Evolutionary conservation across 2,113 vertebrate genomes (phyloP).

Genomic region (Turnix velox): DNA sequence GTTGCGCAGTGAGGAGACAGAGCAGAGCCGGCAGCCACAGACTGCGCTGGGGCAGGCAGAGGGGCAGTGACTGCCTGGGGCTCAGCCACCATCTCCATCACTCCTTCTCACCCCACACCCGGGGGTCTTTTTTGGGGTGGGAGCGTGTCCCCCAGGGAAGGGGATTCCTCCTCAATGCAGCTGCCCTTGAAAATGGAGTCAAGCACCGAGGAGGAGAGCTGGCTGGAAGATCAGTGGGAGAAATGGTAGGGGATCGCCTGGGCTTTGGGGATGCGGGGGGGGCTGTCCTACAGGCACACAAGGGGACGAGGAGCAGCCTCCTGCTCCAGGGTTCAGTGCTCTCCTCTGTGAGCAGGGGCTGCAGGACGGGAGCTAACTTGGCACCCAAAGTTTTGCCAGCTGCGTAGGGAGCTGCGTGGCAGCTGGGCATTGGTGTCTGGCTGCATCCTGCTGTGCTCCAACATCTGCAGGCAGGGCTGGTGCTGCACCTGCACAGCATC

Average conservation of each 20-base stretch:
- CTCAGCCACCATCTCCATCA: neutral
- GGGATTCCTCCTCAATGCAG: slow-evolving; percentile 75
- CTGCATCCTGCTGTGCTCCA: neutral
- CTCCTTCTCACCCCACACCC: neutral
- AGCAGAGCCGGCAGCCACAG: slow-evolving; percentile 46
- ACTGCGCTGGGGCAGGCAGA: slow-evolving; percentile 38
- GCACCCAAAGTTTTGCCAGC: neutral
- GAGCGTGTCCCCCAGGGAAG: slow-evolving; percentile 36
- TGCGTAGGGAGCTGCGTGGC: neutral
- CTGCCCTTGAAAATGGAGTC: slow-evolving; percentile 89
- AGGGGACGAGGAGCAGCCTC: neutral
- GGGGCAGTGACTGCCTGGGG: neutral
- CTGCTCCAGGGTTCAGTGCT: neutral
- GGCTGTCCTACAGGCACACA: neutral
- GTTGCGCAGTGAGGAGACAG: slow-evolving; percentile 71
- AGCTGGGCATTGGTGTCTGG: rapidly evolving
- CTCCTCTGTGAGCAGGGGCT: neutral
- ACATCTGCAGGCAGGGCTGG: neutral
- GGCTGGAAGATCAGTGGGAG: slow-evolving; percentile 99
- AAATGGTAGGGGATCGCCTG: slow-evolving; percentile 85
- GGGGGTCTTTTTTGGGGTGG: neutral
- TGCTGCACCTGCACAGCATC: neutral
- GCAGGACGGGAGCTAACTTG: neutral
- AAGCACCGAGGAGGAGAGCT: slow-evolving; percentile 87
- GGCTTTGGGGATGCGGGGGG: neutral